phyloP scores from a whole-genome alignment of 2,888 invertebrate species.

The Parnassius orleans region DNA sequence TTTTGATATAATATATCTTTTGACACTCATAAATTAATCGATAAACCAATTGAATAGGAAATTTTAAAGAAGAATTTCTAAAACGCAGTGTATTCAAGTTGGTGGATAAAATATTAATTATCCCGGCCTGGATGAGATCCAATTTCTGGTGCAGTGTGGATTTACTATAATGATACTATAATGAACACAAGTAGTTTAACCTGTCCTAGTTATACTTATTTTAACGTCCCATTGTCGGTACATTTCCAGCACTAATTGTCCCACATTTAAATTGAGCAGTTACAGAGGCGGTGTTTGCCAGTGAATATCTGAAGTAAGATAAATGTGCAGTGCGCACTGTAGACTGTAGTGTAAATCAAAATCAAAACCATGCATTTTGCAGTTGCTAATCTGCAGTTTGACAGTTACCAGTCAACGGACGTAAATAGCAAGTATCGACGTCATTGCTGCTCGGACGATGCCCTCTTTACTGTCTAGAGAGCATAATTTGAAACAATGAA shows the following conservation, averaged over 20 bases:
- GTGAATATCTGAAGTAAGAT: slow-evolving; percentile 34
- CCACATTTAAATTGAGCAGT: slow-evolving; percentile 14
- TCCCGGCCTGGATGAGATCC: too few species aligned
- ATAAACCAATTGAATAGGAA: too few species aligned
- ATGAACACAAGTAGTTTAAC: neutral
- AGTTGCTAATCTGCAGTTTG: slow-evolving; percentile 56
- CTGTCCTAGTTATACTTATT: slow-evolving; percentile 1
- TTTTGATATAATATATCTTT: too few species aligned
- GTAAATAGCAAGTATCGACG: slow-evolving; percentile 61
- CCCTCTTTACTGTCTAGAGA: slow-evolving; percentile 43
- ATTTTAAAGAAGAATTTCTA: too few species aligned
- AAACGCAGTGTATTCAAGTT: neutral
- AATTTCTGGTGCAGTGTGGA: too few species aligned
- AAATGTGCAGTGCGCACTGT: slow-evolving; percentile 34
- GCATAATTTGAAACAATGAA: slow-evolving; percentile 28
- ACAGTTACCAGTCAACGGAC: slow-evolving; percentile 60
- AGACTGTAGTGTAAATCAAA: slow-evolving; percentile 41
- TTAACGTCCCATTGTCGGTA: neutral
- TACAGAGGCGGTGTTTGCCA: neutral
- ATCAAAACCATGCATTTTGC: slow-evolving; percentile 44
- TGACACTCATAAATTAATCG: too few species aligned
- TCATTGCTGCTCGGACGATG: slow-evolving; percentile 57
- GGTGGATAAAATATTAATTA: too few species aligned
- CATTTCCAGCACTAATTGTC: slow-evolving; percentile 14
- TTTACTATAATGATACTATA: too few species aligned